Conservation (phyloP, 2,888 invertebrate genomes). For the Protophormia terraenovae region DNA sequence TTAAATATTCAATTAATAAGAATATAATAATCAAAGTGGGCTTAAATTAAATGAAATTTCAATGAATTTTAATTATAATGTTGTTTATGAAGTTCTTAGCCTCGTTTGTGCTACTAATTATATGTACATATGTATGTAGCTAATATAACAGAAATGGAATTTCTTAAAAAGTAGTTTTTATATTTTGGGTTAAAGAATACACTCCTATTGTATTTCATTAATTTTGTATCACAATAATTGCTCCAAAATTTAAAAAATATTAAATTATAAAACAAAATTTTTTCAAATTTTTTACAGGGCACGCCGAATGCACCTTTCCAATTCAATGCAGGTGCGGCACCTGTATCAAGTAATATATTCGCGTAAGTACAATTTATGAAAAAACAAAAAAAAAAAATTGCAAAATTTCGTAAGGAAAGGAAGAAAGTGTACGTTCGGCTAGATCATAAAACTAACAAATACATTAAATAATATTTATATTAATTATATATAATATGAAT, state of each 20-base stretch:
- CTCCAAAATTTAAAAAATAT: constrained; percentile 17
- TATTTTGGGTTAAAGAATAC: constrained; percentile 8
- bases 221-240: constrained; percentile 12
- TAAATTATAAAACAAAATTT: constrained; percentile 44
- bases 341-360: constrained; percentile 79
- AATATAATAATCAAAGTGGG: too few relatives aligned
- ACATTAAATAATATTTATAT: neutral
- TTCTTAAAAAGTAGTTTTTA: neutral
- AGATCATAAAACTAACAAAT: constrained; percentile 41
- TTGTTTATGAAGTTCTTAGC: too few relatives aligned
- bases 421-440: constrained; percentile 53
- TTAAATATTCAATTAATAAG: too few relatives aligned
- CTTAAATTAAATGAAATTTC: too few relatives aligned
- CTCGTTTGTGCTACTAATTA: neutral
- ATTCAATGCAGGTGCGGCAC: constrained; percentile 79
- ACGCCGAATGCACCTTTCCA: constrained; percentile 80
- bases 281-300: constrained; percentile 77
- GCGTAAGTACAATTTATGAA: constrained; percentile 78
- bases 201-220: neutral
- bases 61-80: too few relatives aligned
- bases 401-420: constrained; percentile 54
- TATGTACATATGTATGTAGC: neutral
- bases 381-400: constrained; percentile 5
- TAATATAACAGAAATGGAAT: neutral
- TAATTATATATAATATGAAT: neutral